Base-by-base conservation (phyloP, 2,888 invertebrate species). In the Oscheius sp. region DNA sequence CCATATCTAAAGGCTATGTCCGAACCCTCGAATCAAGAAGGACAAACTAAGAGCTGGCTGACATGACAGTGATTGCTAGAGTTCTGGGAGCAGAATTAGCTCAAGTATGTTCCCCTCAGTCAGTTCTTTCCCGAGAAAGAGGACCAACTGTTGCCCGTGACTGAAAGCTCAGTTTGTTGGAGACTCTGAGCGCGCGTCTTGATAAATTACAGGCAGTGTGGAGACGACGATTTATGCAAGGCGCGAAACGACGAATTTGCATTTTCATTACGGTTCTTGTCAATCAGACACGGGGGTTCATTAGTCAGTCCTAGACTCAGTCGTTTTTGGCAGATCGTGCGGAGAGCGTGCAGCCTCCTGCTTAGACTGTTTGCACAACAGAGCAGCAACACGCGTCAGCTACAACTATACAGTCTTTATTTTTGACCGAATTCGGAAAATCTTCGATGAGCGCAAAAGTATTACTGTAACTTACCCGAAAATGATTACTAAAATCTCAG, bases 331-430 rank as follows among this genome's bases (percentile, higher is more conserved):
- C 68, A 68, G 65, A 47, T 37, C 35, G 68, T 37, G 66, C 68
- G 55, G 55, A 42, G 42, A 68, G 68, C 68, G 68, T 68, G 68
- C 68, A 53, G 21, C 35, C 37, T 7, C 63, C 63, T 42, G 63
- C 63, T 63, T 63, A 63, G 68, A 37, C 37, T 68, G 42, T 68
- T 68, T 68, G 53, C 68, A 37, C 68, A 68, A 51, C 68, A 68
- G 68, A 68, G 68, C 55, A 68, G 68, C 68, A 47, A 48, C 58
- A 48, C 73, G 62, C 70, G 33, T 21, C 59, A 57, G 65, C 50
- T 66, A 72, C 51, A 63, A 62, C 68, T 73, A 74, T 60, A 72
- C 74, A 74, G 74, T 71, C 72, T 73, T 72, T 74, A 53, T 71
- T 66, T 71, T 59, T 32, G 58, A 37, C 32, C 42, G 48, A 7